These are phyloP conservation scores for Temnothorax rugatulus DNA, from an alignment of 2,888 invertebrate genomes.

Conservation along the genomic window DNA sequence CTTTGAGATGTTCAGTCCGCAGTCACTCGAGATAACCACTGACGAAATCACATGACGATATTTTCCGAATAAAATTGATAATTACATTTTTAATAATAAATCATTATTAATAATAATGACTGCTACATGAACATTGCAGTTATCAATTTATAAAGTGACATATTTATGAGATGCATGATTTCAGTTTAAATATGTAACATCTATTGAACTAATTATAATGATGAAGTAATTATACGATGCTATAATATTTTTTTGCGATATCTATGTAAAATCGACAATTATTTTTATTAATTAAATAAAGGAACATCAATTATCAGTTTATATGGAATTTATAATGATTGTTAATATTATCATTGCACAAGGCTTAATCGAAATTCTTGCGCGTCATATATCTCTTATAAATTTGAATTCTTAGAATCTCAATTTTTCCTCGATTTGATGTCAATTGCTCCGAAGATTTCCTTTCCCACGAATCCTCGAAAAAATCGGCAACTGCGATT, in stretches of 20 bases:
- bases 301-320: not conserved
- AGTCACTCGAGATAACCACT: not conserved
- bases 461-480: not conserved
- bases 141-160: not conserved
- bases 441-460: not conserved
- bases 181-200: not conserved
- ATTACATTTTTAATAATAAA: slow-evolving; percentile 21
- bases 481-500: not conserved
- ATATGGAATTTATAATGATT: not conserved
- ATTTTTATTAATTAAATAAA: not conserved
- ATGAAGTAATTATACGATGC: not conserved
- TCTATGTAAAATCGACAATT: not conserved
- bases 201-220: not conserved
- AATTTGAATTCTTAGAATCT: not conserved
- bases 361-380: not conserved
- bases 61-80: slow-evolving; percentile 6
- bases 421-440: not conserved
- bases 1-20: slow-evolving; percentile 57
- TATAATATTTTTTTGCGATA: not conserved
- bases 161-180: not conserved
- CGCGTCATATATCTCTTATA: not conserved
- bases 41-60: not conserved
- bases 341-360: not conserved
- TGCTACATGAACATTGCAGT: not conserved
- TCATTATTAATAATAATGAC: too few relatives aligned